Evolutionary conservation across 1,140 invertebrate species (phyloP).

Genomic region (Procambarus virginalis): DNA sequence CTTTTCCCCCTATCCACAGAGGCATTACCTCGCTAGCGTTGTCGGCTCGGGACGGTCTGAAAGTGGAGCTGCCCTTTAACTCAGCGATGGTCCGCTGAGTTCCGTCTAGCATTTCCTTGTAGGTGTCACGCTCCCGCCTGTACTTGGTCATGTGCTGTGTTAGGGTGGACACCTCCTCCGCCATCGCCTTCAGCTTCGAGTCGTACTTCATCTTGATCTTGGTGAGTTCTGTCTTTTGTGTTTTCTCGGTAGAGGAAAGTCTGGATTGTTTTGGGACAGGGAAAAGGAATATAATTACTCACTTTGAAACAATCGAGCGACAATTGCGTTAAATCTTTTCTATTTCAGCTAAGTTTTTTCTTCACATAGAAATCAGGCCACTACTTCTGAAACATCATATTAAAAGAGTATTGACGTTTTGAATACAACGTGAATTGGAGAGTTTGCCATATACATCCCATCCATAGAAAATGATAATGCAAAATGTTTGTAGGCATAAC

Average conservation of each 20-base stretch:
- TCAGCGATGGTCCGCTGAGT: constrained; percentile 88
- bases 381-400: too few relatives aligned
- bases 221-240: constrained; percentile 87
- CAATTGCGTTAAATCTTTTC: too few relatives aligned
- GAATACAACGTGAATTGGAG: too few relatives aligned
- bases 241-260: constrained; percentile 82
- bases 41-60: constrained; percentile 64
- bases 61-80: constrained; percentile 77
- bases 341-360: too few relatives aligned
- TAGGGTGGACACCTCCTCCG: constrained; percentile 88
- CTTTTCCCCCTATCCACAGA: background rate
- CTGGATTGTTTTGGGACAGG: constrained; percentile 8
- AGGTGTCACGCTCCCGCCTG: constrained; percentile 90
- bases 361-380: too few relatives aligned
- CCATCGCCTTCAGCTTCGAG: constrained; percentile 87
- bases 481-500: too few relatives aligned
- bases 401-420: too few relatives aligned
- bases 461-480: too few relatives aligned
- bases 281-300: too few relatives aligned
- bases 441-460: too few relatives aligned
- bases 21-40: constrained; percentile 63
- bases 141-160: constrained; percentile 87
- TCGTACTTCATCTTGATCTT: constrained; percentile 92
- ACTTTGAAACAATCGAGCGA: too few relatives aligned
- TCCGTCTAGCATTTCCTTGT: constrained; percentile 91